Base-by-base conservation (phyloP, 2,113 vertebrate genomes). In the Amblyornis subalaris region DNA sequence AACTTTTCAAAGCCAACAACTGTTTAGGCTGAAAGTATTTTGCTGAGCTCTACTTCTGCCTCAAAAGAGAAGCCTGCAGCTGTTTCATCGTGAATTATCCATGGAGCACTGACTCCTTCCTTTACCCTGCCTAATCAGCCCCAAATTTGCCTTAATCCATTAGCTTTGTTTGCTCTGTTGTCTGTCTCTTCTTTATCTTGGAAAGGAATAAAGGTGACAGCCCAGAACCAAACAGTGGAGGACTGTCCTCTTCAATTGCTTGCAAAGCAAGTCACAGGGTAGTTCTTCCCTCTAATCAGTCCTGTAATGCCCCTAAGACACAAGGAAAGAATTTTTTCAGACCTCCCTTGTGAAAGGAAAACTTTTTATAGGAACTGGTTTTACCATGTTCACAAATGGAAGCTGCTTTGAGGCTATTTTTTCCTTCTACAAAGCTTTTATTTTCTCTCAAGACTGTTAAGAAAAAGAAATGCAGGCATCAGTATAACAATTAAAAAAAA, bases 111-210 rank as follows among this genome's bases (percentile, higher is more conserved):
- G 82, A 89, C 50, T 94, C 58, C 62, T 85, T 95, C 85, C 95
- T 94, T 93, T 72, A 93, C 85, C 82, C 62, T 83, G 95, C 51
- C 92, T 96, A 96, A 96, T 93, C 82, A 90, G 90, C 75, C 64
- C 93, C 88, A 88, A 93, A 94, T 96, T 96, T 93, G 74, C 93
- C 75, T 79, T 95, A 93, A 91, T 88, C 95, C 71, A 54, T 96
- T 83, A 90, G 78, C 75, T 94, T 85, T 96, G 94, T 95, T 96
- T 94, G 88, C 67, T 95, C 92, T 93, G 90, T 85, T 93, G 90
- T 88, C 92, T 96, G 95, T 73, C 92, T 88, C 85, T 83, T 87
- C 85, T 96, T 94, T 96, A 96, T 96, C 93, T 94, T 44, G 50
- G 70, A 62, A 88, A 85, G 62, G 88, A 96, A 94, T 96, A 94